Base-by-base conservation (phyloP, 2,797 vertebrate species). In the Thamnophis elegans region DNA sequence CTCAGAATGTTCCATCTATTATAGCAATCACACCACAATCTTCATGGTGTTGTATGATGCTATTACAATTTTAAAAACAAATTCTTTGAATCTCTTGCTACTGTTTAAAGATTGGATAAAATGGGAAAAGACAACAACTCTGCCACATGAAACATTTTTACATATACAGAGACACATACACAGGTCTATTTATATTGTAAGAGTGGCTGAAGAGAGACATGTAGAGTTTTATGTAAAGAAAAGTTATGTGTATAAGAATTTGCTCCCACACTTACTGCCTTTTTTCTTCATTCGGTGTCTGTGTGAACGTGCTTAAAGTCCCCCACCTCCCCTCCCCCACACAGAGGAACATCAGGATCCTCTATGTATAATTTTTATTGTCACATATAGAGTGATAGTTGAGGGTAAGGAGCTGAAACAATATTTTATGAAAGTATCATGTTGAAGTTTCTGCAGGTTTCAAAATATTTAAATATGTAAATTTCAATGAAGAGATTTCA, bases 391-490 rank as follows among this genome's bases (percentile, higher is more conserved):
- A 97, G 96, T 98, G 97, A 98, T 98, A 97, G 97, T 97, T 98
- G 97, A 98, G 97, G 97, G 96, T 97, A 97, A 97, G 95, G 94
- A 98, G 96, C 96, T 97, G 97, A 98, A 98, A 98, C 97, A 98
- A 98, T 98, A 98, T 98, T 98, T 98, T 98, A 98, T 97, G 96
- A 97, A 98, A 97, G 97, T 98, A 98, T 98, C 97, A 98, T 98
- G 97, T 98, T 97, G 97, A 98, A 97, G 97, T 98, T 98, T 98
- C 96, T 97, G 97, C 98, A 98, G 98, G 97, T 98, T 98, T 98
- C 97, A 98, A 98, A 98, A 98, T 98, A 98, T 98, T 98, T 98
- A 98, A 98, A 98, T 98, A 98, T 98, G 98, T 98, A 98, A 98
- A 98, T 98, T 97, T 98, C 97, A 97, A 94, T 96, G 97, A 97